Conservation (phyloP, 2,797 vertebrate genomes). For the Schizothorax lantsangensis region DNA sequence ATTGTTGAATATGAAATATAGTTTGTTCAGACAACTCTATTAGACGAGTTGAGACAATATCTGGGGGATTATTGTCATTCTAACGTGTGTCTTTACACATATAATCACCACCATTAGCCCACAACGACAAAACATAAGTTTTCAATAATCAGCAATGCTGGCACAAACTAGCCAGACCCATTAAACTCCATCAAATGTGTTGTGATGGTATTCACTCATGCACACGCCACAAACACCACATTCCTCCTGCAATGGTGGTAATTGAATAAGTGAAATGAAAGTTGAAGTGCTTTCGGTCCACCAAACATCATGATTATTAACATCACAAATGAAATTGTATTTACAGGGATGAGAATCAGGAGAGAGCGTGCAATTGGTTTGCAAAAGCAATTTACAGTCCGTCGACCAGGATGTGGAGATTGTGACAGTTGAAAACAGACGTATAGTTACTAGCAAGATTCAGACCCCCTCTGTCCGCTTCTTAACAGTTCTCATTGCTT, state of each 20-base stretch:
- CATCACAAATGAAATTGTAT: conserved; percentile 73
- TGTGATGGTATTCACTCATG: conserved; percentile 10
- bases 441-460: conserved; percentile 46
- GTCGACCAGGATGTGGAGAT: conserved; percentile 42
- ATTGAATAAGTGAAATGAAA: conserved; percentile 76
- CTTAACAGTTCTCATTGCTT: conserved; percentile 37
- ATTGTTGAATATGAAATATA: background rate
- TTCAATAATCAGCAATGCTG: background rate
- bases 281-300: conserved; percentile 73
- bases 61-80: background rate
- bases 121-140: background rate
- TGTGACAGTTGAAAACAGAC: conserved; percentile 65
- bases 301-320: conserved; percentile 81
- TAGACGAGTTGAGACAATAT: background rate
- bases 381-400: conserved; percentile 75
- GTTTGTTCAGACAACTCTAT: background rate
- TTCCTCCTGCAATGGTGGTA: conserved; percentile 53
- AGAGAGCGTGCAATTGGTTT: conserved; percentile 63
- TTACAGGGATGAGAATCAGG: conserved; percentile 72
- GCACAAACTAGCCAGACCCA: background rate
- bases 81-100: background rate
- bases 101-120: background rate
- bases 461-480: conserved; percentile 34
- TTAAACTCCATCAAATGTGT: background rate
- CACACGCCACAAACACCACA: background rate